Percentiles rank a stretch among this genome's conserved stretches.
These are phyloP conservation scores for Cyprinodon tularosa DNA, from an alignment of 2,113 vertebrate genomes.

Conservation along the genomic window DNA sequence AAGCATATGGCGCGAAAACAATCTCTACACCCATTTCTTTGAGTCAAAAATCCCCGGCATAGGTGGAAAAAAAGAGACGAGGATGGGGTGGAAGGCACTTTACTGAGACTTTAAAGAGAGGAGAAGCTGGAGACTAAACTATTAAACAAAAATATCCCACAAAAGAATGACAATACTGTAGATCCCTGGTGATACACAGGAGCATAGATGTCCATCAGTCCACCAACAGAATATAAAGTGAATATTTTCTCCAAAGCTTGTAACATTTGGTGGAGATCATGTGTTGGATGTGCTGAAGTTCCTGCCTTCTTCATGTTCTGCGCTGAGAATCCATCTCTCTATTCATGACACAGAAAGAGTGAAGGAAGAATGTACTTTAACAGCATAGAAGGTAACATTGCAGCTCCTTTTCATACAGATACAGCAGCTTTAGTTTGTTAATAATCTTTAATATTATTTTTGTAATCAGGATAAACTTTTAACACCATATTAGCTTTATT, in stretches of 20 bases:
- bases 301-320: conserved; percentile 21
- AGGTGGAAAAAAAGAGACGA: conserved; percentile 64
- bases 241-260: conserved; percentile 30
- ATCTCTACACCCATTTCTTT: conserved; percentile 77
- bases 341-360: not conserved
- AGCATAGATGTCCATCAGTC: conserved; percentile 20
- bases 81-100: conserved; percentile 70
- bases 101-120: conserved; percentile 47
- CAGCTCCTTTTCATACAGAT: conserved; percentile 31
- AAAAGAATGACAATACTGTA: conserved; percentile 23
- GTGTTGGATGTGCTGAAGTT: conserved; percentile 50
- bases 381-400: conserved; percentile 41
- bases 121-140: conserved; percentile 33
- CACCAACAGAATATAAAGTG: conserved; percentile 19
- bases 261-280: conserved; percentile 45
- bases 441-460: conserved; percentile 60
- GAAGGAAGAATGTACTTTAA: conserved; percentile 51
- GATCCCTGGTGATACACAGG: conserved; percentile 18
- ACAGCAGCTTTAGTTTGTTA: conserved; percentile 51
- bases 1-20: conserved; percentile 66
- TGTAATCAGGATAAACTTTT: conserved; percentile 43
- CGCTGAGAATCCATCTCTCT: conserved; percentile 24
- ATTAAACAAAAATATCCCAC: conserved; percentile 38
- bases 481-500: conserved; percentile 15
- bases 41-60: conserved; percentile 58